Base-by-base conservation (phyloP, 2,797 vertebrate species). In the Lacerta agilis region DNA sequence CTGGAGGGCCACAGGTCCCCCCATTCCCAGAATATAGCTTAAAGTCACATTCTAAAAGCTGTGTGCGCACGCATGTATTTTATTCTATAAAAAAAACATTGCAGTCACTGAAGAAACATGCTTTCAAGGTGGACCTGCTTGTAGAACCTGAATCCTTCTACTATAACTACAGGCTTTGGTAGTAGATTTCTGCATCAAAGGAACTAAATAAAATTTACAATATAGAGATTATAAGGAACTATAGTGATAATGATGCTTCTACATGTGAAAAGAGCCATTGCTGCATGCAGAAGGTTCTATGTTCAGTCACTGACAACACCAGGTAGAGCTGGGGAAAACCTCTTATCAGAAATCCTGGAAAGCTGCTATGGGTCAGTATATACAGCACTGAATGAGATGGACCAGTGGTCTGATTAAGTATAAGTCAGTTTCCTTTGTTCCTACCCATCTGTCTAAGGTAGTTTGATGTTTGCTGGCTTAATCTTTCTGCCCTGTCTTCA, bases 41-140 rank as follows among this genome's bases (percentile, higher is more conserved):
- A 71, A 33, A 55, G 67, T 33, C 66, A 61, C 87, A 83, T 64
- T 78, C 87, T 66, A 58, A 73, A 29, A 88, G 72, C 58, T 45
- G 0, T 61, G 58, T 61, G 15, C 20, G 15, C 20, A 3, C 13
- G 49, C 49, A 49, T 49, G 49, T 49, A 49, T 49, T 49, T 49
- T 49, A 49, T 61, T 61, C 20, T 61, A 13, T 20, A 61, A 61
- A 23, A 61, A 61, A 43, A 83, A 67, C 36, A 43, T 49, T 88
- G 73, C 58, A 13, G 36, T 58, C 78, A 77, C 69, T 7, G 23
- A 58, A 43, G 38, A 83, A 83, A 83, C 49, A 43, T 76, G n/a
- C 4, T 33, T 67, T 67, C 81, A 41, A 33, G 80, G 1, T 88
- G 61, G 41, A 45, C 66, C 29, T 41, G 27, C 55, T 78, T 67